Evolutionary conservation across 2,797 vertebrate genomes (phyloP).

Genomic region (Myotis vivesi): DNA sequence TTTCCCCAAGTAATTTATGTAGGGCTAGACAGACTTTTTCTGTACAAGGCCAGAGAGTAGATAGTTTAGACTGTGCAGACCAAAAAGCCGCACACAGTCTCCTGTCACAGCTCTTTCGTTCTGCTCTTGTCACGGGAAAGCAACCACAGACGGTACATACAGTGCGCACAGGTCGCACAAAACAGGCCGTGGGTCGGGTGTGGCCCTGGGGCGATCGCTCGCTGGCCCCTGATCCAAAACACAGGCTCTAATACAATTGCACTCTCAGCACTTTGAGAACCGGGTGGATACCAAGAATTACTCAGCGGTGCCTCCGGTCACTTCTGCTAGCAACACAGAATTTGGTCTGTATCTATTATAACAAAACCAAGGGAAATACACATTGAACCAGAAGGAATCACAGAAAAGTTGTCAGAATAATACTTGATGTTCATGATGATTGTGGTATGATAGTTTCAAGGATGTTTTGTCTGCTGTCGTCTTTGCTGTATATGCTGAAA

Average conservation of each 20-base stretch:
- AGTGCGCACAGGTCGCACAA: background rate
- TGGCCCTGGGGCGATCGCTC: background rate
- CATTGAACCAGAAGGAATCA: constrained; percentile 35
- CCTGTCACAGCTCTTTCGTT: background rate
- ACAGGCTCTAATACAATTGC: constrained; percentile 11
- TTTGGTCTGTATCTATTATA: constrained; percentile 40
- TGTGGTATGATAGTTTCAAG: constrained; percentile 65
- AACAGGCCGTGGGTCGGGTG: background rate
- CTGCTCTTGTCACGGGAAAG: background rate
- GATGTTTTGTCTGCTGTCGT: constrained; percentile 74
- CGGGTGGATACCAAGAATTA: constrained; percentile 64
- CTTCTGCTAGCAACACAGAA: constrained; percentile 45
- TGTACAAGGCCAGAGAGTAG: background rate
- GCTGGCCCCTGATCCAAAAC: background rate
- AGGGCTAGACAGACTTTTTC: background rate
- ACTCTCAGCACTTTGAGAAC: constrained; percentile 82
- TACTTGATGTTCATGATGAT: constrained; percentile 72
- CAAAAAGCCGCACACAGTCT: background rate
- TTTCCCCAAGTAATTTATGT: background rate
- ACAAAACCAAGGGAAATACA: constrained; percentile 47
- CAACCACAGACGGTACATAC: accelerated
- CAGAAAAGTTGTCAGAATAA: constrained; percentile 57
- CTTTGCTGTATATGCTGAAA: constrained; percentile 75
- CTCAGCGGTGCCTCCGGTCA: constrained; percentile 41
- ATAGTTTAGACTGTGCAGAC: background rate